phyloP scores from a whole-genome alignment of 2,888 invertebrate species.

The Drosophila imparisetae region DNA sequence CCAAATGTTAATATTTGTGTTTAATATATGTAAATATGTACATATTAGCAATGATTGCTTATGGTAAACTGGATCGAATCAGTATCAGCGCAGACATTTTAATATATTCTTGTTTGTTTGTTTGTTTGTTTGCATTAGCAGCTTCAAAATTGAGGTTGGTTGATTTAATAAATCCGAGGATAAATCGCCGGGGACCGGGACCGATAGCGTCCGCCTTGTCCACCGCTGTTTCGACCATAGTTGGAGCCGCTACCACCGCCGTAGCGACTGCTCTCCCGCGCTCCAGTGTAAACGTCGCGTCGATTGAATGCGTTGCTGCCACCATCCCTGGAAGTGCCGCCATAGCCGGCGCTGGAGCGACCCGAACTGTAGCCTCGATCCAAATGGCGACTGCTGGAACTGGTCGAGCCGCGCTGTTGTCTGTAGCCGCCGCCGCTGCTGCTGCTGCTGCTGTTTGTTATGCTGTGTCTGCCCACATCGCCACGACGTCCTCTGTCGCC shows the following conservation, averaged over 20 bases:
- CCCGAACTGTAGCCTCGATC: conserved; percentile 84
- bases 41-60: conserved; percentile 56
- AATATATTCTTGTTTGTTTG: conserved; percentile 26
- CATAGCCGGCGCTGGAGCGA: conserved; percentile 69
- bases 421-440: conserved; percentile 84
- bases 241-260: conserved; percentile 84
- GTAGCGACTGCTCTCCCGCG: conserved; percentile 78
- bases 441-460: conserved; percentile 82
- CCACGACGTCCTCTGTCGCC: conserved; percentile 85
- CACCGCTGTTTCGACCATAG: conserved; percentile 85
- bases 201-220: conserved; percentile 83
- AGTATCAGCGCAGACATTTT: conserved; percentile 37
- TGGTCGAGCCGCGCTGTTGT: conserved; percentile 85
- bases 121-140: conserved; percentile 31
- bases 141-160: conserved; percentile 25
- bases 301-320: conserved; percentile 82
- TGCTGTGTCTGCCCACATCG: conserved; percentile 86
- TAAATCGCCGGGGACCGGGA: conserved; percentile 83
- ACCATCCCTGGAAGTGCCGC: conserved; percentile 71
- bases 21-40: conserved; percentile 47
- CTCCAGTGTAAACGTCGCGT: conserved; percentile 79
- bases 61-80: conserved; percentile 42
- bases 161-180: conserved; percentile 70
- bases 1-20: conserved; percentile 37
- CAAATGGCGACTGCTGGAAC: conserved; percentile 70